phyloP scores from a whole-genome alignment of 2,113 vertebrate species.

The Todiramphus chloris region DNA sequence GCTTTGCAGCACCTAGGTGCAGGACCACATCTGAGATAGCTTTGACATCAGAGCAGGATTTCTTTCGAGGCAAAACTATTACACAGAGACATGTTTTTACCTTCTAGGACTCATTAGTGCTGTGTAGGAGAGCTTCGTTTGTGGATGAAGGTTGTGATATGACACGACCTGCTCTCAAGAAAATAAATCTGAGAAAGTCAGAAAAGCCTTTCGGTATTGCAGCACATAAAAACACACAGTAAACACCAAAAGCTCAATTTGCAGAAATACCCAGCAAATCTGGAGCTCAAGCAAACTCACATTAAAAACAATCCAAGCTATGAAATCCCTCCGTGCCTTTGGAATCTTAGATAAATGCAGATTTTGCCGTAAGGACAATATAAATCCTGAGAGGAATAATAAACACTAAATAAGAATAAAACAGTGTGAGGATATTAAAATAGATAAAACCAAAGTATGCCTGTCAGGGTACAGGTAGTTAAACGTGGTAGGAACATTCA shows the following conservation, averaged over 20 bases:
- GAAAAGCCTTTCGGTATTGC: background rate
- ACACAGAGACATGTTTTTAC: background rate
- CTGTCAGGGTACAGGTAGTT: background rate
- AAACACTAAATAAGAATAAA: background rate
- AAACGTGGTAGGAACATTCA: background rate
- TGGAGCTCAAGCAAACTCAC: background rate
- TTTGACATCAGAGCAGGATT: background rate
- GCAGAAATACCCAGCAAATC: background rate
- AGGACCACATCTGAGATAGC: background rate
- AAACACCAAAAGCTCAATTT: background rate
- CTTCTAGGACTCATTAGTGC: background rate
- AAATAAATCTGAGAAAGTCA: background rate
- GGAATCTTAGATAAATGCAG: background rate
- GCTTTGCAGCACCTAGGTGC: background rate
- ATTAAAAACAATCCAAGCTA: background rate
- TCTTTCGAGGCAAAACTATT: background rate
- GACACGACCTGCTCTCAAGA: background rate
- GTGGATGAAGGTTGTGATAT: background rate
- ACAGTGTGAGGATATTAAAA: background rate
- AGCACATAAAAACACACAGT: background rate
- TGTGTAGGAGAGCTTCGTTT: fast-evolving
- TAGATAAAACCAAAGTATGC: background rate
- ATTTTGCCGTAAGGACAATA: background rate
- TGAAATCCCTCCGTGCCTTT: background rate
- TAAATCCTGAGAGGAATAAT: background rate